A percentile compares a stretch with the other conserved stretches of the same genome.
phyloP scores from a whole-genome alignment of 2,888 invertebrate genomes.

The Liopterus haemorrhoidalis region DNA sequence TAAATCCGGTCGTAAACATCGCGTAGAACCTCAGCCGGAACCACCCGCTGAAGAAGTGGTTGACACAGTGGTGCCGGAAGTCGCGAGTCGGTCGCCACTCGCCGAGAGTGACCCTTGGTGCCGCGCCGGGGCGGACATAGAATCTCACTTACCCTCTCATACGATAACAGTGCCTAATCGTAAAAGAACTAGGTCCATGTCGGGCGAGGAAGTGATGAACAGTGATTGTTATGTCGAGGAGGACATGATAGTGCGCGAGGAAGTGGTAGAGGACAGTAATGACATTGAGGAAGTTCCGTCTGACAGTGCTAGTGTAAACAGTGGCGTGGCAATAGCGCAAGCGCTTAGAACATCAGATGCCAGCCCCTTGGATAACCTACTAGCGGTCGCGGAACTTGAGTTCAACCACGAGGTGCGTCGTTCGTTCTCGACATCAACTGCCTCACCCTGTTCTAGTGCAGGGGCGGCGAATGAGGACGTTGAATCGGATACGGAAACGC shows the following conservation, averaged over 20 bases:
- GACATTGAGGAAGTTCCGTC: constrained; percentile 25
- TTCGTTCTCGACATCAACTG: too few species aligned
- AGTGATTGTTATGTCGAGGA: constrained; percentile 29
- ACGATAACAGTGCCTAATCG: constrained; percentile 52
- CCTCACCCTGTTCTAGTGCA: not conserved
- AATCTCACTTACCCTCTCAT: constrained; percentile 58
- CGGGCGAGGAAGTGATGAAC: constrained; percentile 21
- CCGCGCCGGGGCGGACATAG: constrained; percentile 51
- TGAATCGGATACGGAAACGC: not conserved
- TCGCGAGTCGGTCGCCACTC: constrained; percentile 27
- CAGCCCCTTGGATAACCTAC: constrained; percentile 55
- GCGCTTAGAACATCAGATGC: constrained; percentile 43
- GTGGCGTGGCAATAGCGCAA: constrained; percentile 39
- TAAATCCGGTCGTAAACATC: constrained; percentile 30
- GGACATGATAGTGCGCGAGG: constrained; percentile 30
- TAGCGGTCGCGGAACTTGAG: constrained; percentile 60
- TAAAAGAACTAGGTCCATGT: constrained; percentile 42
- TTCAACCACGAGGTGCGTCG: constrained; percentile 43
- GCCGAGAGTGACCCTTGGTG: too few species aligned
- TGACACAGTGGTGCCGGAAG: constrained; percentile 35
- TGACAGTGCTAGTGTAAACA: constrained; percentile 39
- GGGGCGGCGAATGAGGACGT: not conserved
- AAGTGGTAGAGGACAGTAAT: constrained; percentile 22
- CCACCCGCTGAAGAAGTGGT: constrained; percentile 44
- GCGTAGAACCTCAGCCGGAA: constrained; percentile 37